Conservation (phyloP, 2,888 invertebrate genomes). For the Meteorus colon region DNA sequence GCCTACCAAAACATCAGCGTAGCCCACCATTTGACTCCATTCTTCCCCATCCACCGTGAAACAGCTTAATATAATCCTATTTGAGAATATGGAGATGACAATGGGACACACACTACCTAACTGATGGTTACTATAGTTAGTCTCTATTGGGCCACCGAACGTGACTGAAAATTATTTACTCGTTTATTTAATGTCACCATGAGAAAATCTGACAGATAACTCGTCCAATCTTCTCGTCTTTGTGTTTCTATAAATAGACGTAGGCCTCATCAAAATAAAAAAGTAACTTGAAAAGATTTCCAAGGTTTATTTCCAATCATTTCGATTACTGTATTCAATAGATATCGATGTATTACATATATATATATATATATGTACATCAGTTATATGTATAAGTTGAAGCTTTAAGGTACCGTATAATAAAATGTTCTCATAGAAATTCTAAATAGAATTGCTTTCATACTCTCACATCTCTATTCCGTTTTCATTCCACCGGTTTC, state of each 20-base stretch:
- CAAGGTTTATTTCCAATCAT: constrained; percentile 33
- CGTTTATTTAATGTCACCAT: constrained; percentile 67
- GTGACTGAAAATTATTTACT: constrained; percentile 73
- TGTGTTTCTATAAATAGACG: background rate
- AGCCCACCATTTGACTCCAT: constrained; percentile 71
- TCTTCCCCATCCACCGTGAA: constrained; percentile 63
- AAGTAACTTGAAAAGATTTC: constrained; percentile 36
- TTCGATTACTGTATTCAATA: constrained; percentile 26
- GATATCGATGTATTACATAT: background rate
- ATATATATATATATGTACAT: too few species aligned
- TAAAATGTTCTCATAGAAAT: constrained; percentile 48
- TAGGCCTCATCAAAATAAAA: constrained; percentile 34
- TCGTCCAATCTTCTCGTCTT: constrained; percentile 23
- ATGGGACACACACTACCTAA: constrained; percentile 56
- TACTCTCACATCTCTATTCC: constrained; percentile 45
- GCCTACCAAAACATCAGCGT: constrained; percentile 72
- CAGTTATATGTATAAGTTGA: too few species aligned
- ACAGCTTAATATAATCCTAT: constrained; percentile 74
- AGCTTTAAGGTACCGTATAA: background rate
- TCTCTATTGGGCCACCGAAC: constrained; percentile 56
- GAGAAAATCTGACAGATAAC: constrained; percentile 37
- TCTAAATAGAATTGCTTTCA: constrained; percentile 37
- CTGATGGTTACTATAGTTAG: constrained; percentile 1
- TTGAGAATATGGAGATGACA: constrained; percentile 60
- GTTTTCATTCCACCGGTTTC: too few species aligned